Conservation (phyloP, 30 jellyfish, hydroid and myxozoan genomes). For the Aurelia sp. region DNA sequence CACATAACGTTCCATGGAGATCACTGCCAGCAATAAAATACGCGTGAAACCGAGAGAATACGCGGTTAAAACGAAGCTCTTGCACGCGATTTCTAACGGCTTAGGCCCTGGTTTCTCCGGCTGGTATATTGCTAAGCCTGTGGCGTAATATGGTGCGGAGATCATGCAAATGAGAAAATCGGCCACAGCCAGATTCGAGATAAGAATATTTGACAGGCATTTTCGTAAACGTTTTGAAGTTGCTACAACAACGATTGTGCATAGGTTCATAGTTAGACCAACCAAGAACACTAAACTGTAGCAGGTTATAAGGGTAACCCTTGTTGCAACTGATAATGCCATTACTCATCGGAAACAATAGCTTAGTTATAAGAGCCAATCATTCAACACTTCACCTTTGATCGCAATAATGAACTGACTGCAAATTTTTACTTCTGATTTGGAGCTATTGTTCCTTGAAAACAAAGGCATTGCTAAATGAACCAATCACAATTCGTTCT, state of each 20-base stretch:
- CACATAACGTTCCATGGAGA: slow-evolving; percentile 35
- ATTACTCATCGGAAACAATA: background rate
- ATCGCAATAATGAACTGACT: too few species aligned
- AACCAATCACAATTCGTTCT: too few species aligned
- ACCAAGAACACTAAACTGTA: slow-evolving; percentile 33
- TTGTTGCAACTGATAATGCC: slow-evolving; percentile 10
- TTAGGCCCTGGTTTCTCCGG: slow-evolving; percentile 36
- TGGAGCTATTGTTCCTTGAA: too few species aligned
- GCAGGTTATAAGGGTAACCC: slow-evolving; percentile 8
- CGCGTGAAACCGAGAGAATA: slow-evolving; percentile 54
- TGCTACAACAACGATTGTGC: slow-evolving; percentile 15
- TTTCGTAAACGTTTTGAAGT: slow-evolving; percentile 35
- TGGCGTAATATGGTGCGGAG: slow-evolving; percentile 33
- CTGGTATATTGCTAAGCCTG: slow-evolving; percentile 12
- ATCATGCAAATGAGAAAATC: slow-evolving; percentile 44
- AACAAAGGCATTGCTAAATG: too few species aligned
- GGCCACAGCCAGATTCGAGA: slow-evolving; percentile 38
- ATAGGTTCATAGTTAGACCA: slow-evolving; percentile 18
- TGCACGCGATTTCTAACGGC: slow-evolving; percentile 14
- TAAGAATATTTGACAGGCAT: slow-evolving; percentile 38
- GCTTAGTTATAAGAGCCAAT: too few species aligned
- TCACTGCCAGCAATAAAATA: slow-evolving; percentile 40
- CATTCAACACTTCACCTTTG: too few species aligned
- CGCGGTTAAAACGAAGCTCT: slow-evolving; percentile 24
- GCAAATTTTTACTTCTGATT: too few species aligned